Conservation (phyloP, 2,113 vertebrate species). For the Setophaga kirtlandii region DNA sequence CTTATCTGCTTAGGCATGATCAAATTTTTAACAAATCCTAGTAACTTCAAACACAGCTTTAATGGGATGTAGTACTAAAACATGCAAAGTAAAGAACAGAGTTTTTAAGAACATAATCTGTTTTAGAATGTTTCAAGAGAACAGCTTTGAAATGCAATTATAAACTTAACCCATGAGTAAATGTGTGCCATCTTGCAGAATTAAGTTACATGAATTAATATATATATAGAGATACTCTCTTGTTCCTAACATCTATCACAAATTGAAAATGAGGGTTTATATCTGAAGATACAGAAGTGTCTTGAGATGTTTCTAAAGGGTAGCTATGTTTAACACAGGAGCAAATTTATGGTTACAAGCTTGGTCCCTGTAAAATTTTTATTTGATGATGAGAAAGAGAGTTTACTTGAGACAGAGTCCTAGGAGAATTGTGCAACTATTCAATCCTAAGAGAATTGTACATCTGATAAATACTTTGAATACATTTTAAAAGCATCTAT, state of each 20-base stretch:
- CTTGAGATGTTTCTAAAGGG: background rate
- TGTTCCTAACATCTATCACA: background rate
- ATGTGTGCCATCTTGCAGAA: constrained; percentile 70
- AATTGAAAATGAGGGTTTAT: background rate
- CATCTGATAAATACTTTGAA: background rate
- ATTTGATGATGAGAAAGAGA: constrained; percentile 14
- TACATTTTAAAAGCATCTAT: constrained; percentile 12
- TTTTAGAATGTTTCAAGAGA: constrained; percentile 80
- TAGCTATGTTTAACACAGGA: constrained; percentile 28
- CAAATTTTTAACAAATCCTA: constrained; percentile 86
- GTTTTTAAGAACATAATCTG: constrained; percentile 85
- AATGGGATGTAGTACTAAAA: constrained; percentile 81
- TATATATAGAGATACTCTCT: background rate
- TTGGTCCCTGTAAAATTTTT: constrained; percentile 27
- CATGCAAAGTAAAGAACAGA: constrained; percentile 79
- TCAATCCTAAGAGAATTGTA: constrained; percentile 28
- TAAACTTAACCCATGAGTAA: constrained; percentile 76
- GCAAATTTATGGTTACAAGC: background rate
- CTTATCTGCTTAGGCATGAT: constrained; percentile 87
- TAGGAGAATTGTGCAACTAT: constrained; percentile 18
- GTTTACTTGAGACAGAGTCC: constrained; percentile 45
- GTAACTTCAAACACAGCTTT: constrained; percentile 84
- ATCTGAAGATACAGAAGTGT: background rate
- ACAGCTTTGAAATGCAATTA: constrained; percentile 74
- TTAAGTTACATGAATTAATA: constrained; percentile 41